These are phyloP conservation scores for Neosalanx taihuensis DNA, from an alignment of 2,797 vertebrate genomes.

Conservation along the genomic window DNA sequence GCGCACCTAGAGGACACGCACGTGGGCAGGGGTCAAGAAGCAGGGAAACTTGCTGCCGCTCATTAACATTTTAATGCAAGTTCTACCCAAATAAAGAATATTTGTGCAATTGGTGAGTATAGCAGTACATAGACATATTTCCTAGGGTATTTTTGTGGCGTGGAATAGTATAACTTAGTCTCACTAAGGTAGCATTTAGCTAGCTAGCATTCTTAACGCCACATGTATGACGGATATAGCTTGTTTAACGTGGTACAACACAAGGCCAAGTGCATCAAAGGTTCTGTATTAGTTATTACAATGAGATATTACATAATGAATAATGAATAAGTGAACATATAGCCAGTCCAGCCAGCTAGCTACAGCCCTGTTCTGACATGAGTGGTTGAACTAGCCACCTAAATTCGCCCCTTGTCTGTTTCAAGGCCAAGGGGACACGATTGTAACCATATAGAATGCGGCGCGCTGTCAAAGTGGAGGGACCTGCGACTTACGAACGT, in stretches of 20 bases:
- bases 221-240: background rate
- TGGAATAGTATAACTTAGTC: no score
- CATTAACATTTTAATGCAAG: background rate
- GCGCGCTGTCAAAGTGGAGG: constrained; percentile 38
- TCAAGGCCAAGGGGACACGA: background rate
- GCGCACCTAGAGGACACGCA: background rate
- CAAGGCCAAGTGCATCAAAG: no score
- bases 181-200: background rate
- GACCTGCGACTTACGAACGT: constrained; percentile 66
- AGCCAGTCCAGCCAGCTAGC: no score
- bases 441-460: constrained; percentile 49
- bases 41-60: background rate
- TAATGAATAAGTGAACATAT: no score
- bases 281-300: background rate
- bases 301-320: background rate
- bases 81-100: background rate
- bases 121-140: background rate
- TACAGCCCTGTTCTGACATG: background rate
- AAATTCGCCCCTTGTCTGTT: background rate
- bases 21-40: background rate
- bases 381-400: background rate
- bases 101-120: constrained; percentile 6
- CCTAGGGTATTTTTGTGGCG: no score
- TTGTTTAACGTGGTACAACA: background rate
- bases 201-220: background rate